Evolutionary conservation across 2,888 invertebrate species (phyloP).

Genomic region (Rutpela maculata): DNA sequence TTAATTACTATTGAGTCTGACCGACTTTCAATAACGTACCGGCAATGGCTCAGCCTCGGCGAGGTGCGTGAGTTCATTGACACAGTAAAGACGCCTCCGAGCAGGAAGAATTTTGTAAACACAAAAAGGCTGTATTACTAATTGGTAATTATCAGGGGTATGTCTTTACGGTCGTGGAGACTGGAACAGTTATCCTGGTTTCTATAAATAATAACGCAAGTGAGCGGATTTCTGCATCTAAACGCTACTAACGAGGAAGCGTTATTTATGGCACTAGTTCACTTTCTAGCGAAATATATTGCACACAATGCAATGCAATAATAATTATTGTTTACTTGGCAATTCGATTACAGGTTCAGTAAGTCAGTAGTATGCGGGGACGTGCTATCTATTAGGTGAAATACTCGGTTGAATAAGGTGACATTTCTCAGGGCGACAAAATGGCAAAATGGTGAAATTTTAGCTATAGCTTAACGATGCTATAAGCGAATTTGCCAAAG

Average conservation of each 20-base stretch:
- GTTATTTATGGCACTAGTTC: neutral
- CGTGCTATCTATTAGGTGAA: no score
- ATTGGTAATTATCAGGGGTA: constrained; percentile 18
- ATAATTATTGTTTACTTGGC: no score
- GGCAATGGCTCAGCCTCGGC: constrained; percentile 1
- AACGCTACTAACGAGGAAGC: neutral
- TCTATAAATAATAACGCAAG: neutral
- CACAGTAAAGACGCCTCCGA: constrained; percentile 6
- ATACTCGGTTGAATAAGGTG: no score
- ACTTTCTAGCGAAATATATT: neutral
- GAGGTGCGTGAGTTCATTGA: constrained; percentile 33
- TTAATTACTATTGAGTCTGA: constrained; percentile 33
- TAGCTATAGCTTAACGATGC: no score
- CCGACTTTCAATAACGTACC: constrained; percentile 36
- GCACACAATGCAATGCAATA: no score
- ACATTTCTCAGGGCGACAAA: no score
- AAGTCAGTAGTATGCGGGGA: no score
- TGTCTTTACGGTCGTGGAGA: neutral
- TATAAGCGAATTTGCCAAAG: no score
- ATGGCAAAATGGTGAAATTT: no score
- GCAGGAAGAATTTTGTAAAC: constrained; percentile 18
- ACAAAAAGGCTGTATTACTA: constrained; percentile 3
- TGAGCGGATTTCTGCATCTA: neutral
- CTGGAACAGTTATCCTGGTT: constrained; percentile 6
- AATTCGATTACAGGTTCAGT: no score